Conservation (phyloP, 2,113 vertebrate species). For the Trogon surrucura region DNA sequence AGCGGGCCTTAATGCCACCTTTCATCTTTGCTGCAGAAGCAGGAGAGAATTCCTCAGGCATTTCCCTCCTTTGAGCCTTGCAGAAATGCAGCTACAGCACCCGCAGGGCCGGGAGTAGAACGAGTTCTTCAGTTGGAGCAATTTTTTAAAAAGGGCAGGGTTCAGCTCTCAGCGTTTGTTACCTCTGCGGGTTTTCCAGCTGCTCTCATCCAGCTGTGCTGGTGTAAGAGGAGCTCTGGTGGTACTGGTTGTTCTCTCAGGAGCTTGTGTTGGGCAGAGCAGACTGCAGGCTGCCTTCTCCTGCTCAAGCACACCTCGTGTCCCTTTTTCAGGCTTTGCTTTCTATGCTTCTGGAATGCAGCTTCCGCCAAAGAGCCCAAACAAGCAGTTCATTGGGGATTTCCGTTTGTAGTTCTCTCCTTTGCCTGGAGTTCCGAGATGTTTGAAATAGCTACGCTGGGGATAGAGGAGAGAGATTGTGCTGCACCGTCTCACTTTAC, state of each 20-base stretch:
- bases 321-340: not conserved
- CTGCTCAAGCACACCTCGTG: not conserved
- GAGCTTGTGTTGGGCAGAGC: not conserved
- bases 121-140: not conserved
- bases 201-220: not conserved
- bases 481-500: not conserved
- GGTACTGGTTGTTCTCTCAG: not conserved
- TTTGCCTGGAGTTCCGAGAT: not conserved
- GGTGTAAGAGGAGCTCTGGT: not conserved
- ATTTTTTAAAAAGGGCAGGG: not conserved
- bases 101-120: not conserved
- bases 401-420: not conserved
- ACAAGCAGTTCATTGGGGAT: not conserved
- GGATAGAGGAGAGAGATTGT: not conserved
- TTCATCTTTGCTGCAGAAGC: constrained; percentile 20
- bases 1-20: not conserved
- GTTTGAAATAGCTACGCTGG: not conserved
- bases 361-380: accelerated
- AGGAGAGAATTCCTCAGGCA: constrained; percentile 3
- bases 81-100: not conserved
- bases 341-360: not conserved
- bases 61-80: constrained; percentile 1
- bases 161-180: not conserved
- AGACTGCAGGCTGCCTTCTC: not conserved
- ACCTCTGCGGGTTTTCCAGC: not conserved